Base-by-base conservation (phyloP, 92 coral and sea anemone genomes). In the Scolanthus callimorphus region DNA sequence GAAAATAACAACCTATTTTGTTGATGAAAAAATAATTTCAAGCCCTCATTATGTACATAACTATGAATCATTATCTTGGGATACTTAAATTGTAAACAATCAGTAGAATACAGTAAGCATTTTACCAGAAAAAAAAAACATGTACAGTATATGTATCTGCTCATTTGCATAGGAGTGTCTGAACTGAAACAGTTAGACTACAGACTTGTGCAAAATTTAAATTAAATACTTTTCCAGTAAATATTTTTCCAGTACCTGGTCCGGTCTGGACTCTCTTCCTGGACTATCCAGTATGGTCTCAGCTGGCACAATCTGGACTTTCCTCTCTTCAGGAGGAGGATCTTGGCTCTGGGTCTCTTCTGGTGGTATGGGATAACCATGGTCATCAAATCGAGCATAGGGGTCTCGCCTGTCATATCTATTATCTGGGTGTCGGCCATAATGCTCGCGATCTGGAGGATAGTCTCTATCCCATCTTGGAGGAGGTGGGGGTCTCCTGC, bases 251-350 rank as follows among this genome's bases (percentile, higher is more conserved):
- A n/a, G n/a, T 63, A 91, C 97, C 62, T 91, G 69, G 25, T 94
- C 99, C 20, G 99, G 99, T 51, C 99, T 77, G 11, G 80, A 67
- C 17, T 88, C 96, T 26, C 99, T 54, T 11, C 96, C 99, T 13
- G 99, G 96, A 11, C 73, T 49, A 29, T 94, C 96, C 39, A 94
- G 45, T 24, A 94, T 63, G 29, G 73, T 75, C 34, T 90, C 96
- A 24, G 88, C 91, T 23, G 96, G 88, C 26, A 87, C 86, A 30
- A 82, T 83, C 47, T 84, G 90, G 1, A 86, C 64, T 57, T 68
- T 85, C 60, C 73, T 82, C 72, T 88, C 83, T 21, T 82, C 73
- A 26, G 70, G 78, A 52, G 67, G 65, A 23, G 78, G 71, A 21
- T 51, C 52, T 15, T 81, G 85, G 25, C 70, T 62, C 11, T 70